Evolutionary conservation across 2,113 vertebrate species (phyloP).

Genomic region (Misgurnus mizolepis): DNA sequence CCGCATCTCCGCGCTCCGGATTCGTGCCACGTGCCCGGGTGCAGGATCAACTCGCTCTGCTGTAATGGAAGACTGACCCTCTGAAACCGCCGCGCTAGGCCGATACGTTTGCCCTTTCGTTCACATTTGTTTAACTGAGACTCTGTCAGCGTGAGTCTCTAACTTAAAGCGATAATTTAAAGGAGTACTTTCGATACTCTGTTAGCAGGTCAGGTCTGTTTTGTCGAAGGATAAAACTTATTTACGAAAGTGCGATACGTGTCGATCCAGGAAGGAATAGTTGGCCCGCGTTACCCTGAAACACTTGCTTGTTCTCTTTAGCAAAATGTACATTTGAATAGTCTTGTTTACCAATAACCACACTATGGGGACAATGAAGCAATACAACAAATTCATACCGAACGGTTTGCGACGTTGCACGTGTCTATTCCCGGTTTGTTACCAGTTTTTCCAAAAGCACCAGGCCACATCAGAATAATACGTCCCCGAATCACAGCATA

Average conservation of each 20-base stretch:
- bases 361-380: constrained; percentile 44
- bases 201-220: constrained; percentile 50
- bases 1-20: constrained; percentile 5
- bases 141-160: background rate
- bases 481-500: constrained; percentile 65
- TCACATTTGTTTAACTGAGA: background rate
- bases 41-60: constrained; percentile 27
- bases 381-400: constrained; percentile 49
- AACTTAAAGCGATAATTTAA: constrained; percentile 1
- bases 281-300: constrained; percentile 51
- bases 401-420: constrained; percentile 37
- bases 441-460: constrained; percentile 49
- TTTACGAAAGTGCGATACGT: constrained; percentile 62
- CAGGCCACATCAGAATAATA: constrained; percentile 53
- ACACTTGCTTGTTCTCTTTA: constrained; percentile 53
- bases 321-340: constrained; percentile 20
- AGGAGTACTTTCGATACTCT: constrained; percentile 41
- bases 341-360: constrained; percentile 57
- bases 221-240: constrained; percentile 52
- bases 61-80: constrained; percentile 58
- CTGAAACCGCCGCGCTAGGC: background rate
- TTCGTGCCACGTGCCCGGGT: background rate
- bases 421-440: constrained; percentile 43
- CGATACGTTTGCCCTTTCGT: background rate
- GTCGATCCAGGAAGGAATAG: constrained; percentile 52